Base-by-base conservation (phyloP, 2,797 vertebrate genomes). In the Cichlasoma orientale region DNA sequence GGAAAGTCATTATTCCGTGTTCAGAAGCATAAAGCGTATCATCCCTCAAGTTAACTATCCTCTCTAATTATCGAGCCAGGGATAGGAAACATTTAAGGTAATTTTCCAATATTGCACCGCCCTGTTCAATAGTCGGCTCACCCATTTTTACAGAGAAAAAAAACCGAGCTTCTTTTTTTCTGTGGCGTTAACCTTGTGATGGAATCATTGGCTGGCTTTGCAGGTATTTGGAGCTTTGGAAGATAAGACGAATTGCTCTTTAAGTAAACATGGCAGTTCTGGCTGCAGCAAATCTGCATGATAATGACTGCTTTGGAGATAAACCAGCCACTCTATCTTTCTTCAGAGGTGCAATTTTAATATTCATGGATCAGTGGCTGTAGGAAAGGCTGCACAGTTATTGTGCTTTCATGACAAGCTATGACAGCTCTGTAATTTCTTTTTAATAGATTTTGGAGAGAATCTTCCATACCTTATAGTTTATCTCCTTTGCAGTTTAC, bases 231-330 rank as follows among this genome's bases (percentile, higher is more conserved):
- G 56, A 75, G 68, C 21, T 66, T 31, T 73, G 73, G 68, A 54
- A 79, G 78, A 89, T 86, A 75, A 79, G 83, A 55, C 19, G 41
- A 86, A 86, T 69, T n/a, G 14, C 56, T 71, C 72, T 63, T 77
- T 76, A 75, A 79, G 72, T 84, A 82, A 90, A 90, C 83, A 78
- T 73, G 53, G 63, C 54, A 54, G 36, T 25, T 63, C 36, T 79
- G 80, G 77, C 75, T 72, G 50, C 56, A 9, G 56, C 63, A 13
- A 77, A 89, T 86, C 85, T 84, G 76, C 77, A 86, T 90, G 77
- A 87, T 89, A 90, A 89, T 80, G 52, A 56, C 21, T 77, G 74
- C 77, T 89, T 90, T 82, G 5, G 47, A 90, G 78, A 91, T 87
- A 82, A 85, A 89, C 68, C 77, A 80, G 71, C 57, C 77, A 47